Evolutionary conservation across 1,140 invertebrate genomes (phyloP), one percentile per base, ranked within the genome.

Genomic region (Pseudomyrmex concolor): DNA sequence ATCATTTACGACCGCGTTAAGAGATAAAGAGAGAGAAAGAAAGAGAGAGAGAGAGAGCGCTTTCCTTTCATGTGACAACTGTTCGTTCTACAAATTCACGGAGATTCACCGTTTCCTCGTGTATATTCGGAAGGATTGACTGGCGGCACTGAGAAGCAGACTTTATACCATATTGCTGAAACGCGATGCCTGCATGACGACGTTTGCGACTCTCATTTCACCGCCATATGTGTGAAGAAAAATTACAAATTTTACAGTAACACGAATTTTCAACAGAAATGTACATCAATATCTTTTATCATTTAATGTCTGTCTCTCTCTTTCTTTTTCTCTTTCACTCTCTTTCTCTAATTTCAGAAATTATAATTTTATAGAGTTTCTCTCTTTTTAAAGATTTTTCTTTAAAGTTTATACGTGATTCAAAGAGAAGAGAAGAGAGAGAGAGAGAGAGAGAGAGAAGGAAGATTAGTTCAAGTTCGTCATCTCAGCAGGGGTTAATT

Each of bases 401-500:
- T 60, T 1, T 15, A 48, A 57, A 73, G 63, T 86, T 81, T n/a
- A 19, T 13, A 34, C 43, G 22, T 12, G 43, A 13, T 50, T 8
- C 8, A 15, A 62, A 13, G 17, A 25, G 19, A 19, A 1, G 22
- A 1, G 2, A 2, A 25, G 25, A 25, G 25, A 25, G 62, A 15
- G 59, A 68, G 55, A 25, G 64, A 71, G n/a, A 70, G 12, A 12
- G 45, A 15, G 82, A 7, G 15, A 17, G 19, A 34, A 25, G 57
- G 63, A 57, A 66, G 45, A 19, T 45, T 59, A 85, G 83, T 89
- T 90, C 88, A 87, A 92, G 85, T 91, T 91, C 87, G 87, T 84
- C 85, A 78, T 78, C 72, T 72, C 62, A 15, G 63, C 3, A 25
- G 55, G 73, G 89, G 85, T 91, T 92, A 92, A 92, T 92, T 92